Base-by-base conservation (phyloP, 1,140 invertebrate species). In the Drosophila orena region DNA sequence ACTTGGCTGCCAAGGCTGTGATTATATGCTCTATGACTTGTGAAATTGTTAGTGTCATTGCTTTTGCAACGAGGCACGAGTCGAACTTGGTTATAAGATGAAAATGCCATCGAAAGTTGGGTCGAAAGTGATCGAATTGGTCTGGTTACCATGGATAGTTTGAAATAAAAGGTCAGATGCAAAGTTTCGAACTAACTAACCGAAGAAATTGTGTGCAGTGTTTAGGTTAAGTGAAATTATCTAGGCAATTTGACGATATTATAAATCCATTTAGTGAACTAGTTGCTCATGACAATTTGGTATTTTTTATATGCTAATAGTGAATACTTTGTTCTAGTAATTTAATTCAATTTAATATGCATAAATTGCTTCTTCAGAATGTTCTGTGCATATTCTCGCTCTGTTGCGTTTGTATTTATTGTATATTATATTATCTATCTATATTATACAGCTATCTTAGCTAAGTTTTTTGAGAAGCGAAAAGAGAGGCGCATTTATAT, bases 21-120 rank as follows among this genome's bases (percentile, higher is more conserved):
- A 89, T 89, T 90, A 89, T 90, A 69, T 89, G 84, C 77, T 89
- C 85, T 89, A 84, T 89, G 84, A 75, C 77, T 89, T 90, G 76
- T 75, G 69, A 89, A 89, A 89, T 89, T 89, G 84, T 80, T 49
- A 54, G 77, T 89, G 84, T 89, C 84, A 89, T 90, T 90, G 80
- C 59, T 76, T 17, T 35, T 12, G 53, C 49, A 46, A 49, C 66
- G 53, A 69, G 81, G 81, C 81, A 85, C 77, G 77, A 83, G 79
- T 88, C 79, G 58, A 89, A 88, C 65, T 72, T 47, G 57, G 69
- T 55, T 35, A 24, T 30, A 14, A 15, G 34, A 42, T 8, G n/a
- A 60, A 66, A 42, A 66, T 17, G 20, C 44, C 38, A 72, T 43
- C 66, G 69, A 58, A 73, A 72, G 70, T 73, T 49, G 49, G 50